Conservation (phyloP, 2,113 vertebrate genomes). For the Stigmatopora nigra region DNA sequence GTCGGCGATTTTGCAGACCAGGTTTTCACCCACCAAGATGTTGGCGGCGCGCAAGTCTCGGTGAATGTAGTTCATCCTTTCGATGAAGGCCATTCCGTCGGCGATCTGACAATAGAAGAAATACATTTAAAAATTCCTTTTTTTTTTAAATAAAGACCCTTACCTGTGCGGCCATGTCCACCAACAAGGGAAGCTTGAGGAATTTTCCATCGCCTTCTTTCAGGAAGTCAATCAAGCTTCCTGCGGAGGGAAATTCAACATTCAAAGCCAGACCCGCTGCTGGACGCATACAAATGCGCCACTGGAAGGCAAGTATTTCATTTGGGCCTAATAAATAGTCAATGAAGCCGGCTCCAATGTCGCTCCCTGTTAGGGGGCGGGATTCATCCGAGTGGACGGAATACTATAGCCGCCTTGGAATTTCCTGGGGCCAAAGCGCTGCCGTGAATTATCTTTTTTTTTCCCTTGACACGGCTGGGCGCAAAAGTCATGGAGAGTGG, state of each 20-base stretch:
- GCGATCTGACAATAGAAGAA: conserved; percentile 73
- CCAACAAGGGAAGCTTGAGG: conserved; percentile 86
- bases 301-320: background rate
- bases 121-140: background rate
- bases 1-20: conserved; percentile 95
- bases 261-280: too few species aligned
- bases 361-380: background rate
- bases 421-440: too few species aligned
- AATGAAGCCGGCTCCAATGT: background rate
- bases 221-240: conserved; percentile 89
- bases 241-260: conserved; percentile 53
- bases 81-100: conserved; percentile 96
- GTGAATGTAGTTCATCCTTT: conserved; percentile 98
- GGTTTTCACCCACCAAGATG: conserved; percentile 91
- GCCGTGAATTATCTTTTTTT: too few species aligned
- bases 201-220: conserved; percentile 95
- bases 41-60: conserved; percentile 93
- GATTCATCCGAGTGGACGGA: background rate
- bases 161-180: conserved; percentile 97
- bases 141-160: too few species aligned
- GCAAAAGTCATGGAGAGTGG: background rate
- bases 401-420: background rate
- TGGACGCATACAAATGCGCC: conserved; percentile 17
- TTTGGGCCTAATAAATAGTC: background rate
- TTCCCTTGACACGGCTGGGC: conserved; percentile 5